A percentile compares a stretch with the other conserved stretches of the same genome.
Conservation (phyloP, 2,888 invertebrate genomes). For the Antitype chi region DNA sequence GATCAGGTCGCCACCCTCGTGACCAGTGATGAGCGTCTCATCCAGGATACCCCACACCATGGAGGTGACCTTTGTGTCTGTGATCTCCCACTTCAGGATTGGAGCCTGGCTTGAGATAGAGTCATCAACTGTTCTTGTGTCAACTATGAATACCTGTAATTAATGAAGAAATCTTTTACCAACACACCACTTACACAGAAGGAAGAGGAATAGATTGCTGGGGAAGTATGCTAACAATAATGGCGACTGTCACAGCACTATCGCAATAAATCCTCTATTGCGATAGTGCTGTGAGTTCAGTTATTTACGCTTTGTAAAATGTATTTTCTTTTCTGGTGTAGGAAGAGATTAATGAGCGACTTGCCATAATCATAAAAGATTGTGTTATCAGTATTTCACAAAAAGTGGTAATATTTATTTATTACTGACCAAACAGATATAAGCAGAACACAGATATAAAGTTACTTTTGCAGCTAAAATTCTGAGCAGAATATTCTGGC, state of each 20-base stretch:
- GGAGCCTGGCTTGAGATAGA: slow-evolving; percentile 93
- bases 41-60: slow-evolving; percentile 98
- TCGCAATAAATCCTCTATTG: not conserved
- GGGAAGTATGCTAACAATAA: not conserved
- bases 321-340: not conserved
- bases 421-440: not conserved
- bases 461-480: not conserved
- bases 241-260: not conserved
- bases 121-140: slow-evolving; percentile 94
- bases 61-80: slow-evolving; percentile 96
- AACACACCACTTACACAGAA: not conserved
- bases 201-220: not conserved
- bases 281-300: not conserved
- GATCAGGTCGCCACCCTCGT: slow-evolving; percentile 97
- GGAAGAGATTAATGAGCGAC: not conserved
- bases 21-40: slow-evolving; percentile 97
- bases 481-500: no score
- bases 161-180: not conserved
- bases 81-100: slow-evolving; percentile 94
- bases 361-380: not conserved
- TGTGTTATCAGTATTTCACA: not conserved
- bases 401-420: slow-evolving; percentile 1
- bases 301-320: not conserved
- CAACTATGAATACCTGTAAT: slow-evolving; percentile 94
- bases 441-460: not conserved